Conservation (phyloP, 2,113 vertebrate genomes). For the Meriones unguiculatus region DNA sequence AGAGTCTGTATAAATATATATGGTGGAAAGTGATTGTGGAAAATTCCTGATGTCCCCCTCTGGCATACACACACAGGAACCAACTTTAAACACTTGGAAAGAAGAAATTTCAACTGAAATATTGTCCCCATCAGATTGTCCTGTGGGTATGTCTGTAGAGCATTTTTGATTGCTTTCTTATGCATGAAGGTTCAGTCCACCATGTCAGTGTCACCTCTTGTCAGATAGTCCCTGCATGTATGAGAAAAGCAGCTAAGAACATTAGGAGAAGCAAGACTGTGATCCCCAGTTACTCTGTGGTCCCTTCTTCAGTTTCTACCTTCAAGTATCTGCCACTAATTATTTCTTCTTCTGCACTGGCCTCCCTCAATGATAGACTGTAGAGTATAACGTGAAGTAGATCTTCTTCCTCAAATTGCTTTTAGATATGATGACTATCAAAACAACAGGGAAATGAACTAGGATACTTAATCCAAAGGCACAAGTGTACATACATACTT, state of each 20-base stretch:
- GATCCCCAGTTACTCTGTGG: neutral
- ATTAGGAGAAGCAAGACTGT: neutral
- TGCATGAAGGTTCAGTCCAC: neutral
- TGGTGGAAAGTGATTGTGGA: neutral
- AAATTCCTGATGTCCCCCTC: neutral
- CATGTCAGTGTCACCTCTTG: neutral
- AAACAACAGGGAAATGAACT: neutral
- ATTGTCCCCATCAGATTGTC: neutral
- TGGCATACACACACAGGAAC: too few relatives aligned
- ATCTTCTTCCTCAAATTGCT: neutral
- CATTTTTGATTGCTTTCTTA: neutral
- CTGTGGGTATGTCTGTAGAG: neutral
- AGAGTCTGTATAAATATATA: neutral
- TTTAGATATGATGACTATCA: neutral
- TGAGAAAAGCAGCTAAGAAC: neutral
- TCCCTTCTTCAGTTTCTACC: neutral
- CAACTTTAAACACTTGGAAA: neutral
- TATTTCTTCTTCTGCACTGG: neutral
- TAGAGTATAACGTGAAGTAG: neutral
- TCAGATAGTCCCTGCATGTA: neutral
- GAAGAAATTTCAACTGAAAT: too few relatives aligned
- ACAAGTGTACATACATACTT: neutral
- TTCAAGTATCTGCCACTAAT: neutral
- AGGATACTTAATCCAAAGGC: neutral
- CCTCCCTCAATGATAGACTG: neutral